Percentiles rank a stretch among this genome's conserved stretches.
Conservation (phyloP, 2,888 invertebrate species). For the Pollenia angustigena region DNA sequence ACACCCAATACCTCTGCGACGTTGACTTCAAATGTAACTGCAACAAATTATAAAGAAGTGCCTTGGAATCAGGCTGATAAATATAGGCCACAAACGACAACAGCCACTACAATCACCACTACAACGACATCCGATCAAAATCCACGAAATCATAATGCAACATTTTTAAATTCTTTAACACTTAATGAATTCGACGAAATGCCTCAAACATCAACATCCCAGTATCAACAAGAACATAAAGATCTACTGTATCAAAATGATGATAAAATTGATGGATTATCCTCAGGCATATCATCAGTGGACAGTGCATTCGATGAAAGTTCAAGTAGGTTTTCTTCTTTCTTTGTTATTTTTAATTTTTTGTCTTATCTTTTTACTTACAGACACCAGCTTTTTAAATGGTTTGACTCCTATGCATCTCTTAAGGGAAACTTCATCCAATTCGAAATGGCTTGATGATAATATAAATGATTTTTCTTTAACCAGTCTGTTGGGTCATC, state of each 20-base stretch:
- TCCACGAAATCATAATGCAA: conserved; percentile 78
- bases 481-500: conserved; percentile 92
- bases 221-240: conserved; percentile 44
- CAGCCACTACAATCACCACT: conserved; percentile 16
- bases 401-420: conserved; percentile 88
- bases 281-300: conserved; percentile 57
- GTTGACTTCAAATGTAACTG: not conserved
- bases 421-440: conserved; percentile 85
- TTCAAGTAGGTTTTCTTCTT: conserved; percentile 76
- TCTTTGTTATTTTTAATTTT: not conserved
- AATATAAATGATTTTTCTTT: conserved; percentile 94
- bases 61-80: conserved; percentile 57
- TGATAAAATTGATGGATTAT: conserved; percentile 44
- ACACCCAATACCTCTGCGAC: conserved; percentile 32
- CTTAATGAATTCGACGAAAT: conserved; percentile 81
- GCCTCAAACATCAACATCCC: conserved; percentile 70
- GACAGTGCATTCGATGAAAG: conserved; percentile 79
- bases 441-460: conserved; percentile 84
- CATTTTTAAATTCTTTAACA: conserved; percentile 78
- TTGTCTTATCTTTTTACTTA: not conserved
- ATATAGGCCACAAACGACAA: conserved; percentile 30
- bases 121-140: conserved; percentile 28
- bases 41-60: conserved; percentile 54
- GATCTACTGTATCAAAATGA: conserved; percentile 33
- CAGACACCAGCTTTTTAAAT: conserved; percentile 77